A percentile compares a stretch with the other conserved stretches of the same genome.
phyloP scores from a whole-genome alignment of 2,113 vertebrate species.

The human (Homo sapiens) region GRCh38 chr7:119934001-119934500 shows the following conservation, averaged over 20 bases:
- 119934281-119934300: conserved; percentile 18
- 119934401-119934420: conserved; percentile 61
- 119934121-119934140: neutral
- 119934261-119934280: neutral
- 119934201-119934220: neutral
- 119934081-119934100: neutral
- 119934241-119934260: neutral
- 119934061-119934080: neutral
- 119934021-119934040: neutral
- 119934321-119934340: conserved; percentile 19
- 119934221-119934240: neutral
- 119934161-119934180: neutral
- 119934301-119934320: conserved; percentile 14
- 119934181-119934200: neutral
- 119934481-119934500: conserved; percentile 52
- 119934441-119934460: conserved; percentile 52
- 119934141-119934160: conserved; percentile 14
- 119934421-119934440: conserved; percentile 47
- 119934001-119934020: neutral
- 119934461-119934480: conserved; percentile 55
- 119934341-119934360: conserved; percentile 48
- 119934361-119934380: conserved; percentile 64
- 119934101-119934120: neutral
- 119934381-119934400: conserved; percentile 51
- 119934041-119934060: neutral